These are phyloP conservation scores for Dolichallabes microphthalmus DNA, from an alignment of 2,113 vertebrate genomes.

Conservation along the genomic window DNA sequence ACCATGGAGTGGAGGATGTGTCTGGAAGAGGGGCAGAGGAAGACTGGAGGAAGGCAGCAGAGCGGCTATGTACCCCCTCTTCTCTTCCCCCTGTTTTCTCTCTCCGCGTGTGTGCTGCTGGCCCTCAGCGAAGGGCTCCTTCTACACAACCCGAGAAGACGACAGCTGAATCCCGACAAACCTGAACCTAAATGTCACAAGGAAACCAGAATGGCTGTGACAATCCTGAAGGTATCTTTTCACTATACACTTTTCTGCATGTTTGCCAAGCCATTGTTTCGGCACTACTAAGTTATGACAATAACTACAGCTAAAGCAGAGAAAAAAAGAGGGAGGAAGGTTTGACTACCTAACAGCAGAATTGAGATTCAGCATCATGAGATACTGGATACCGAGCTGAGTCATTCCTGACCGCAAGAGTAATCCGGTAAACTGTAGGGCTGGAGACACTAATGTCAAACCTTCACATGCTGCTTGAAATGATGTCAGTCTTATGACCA, in stretches of 20 bases:
- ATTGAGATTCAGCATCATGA: neutral
- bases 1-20: slow-evolving; percentile 72
- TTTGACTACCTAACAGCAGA: neutral
- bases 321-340: neutral
- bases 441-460: slow-evolving; percentile 42
- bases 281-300: neutral
- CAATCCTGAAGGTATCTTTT: slow-evolving; percentile 65
- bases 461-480: slow-evolving; percentile 16
- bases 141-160: slow-evolving; percentile 47
- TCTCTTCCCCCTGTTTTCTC: slow-evolving; percentile 55
- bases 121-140: slow-evolving; percentile 56
- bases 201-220: slow-evolving; percentile 64
- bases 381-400: slow-evolving; percentile 19
- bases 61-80: slow-evolving; percentile 55
- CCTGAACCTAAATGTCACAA: slow-evolving; percentile 71
- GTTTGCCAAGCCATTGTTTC: neutral
- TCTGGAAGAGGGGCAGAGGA: slow-evolving; percentile 65
- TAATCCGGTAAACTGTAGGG: slow-evolving; percentile 25
- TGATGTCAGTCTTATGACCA: slow-evolving; percentile 52
- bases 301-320: neutral
- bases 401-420: slow-evolving; percentile 25
- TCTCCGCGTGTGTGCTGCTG: slow-evolving; percentile 24
- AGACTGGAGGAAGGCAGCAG: slow-evolving; percentile 62
- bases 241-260: slow-evolving; percentile 31
- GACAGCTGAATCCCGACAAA: slow-evolving; percentile 54